Percentiles rank a stretch among this genome's conserved stretches.
phyloP scores from a whole-genome alignment of 2,113 vertebrate genomes.

The Nestor notabilis region DNA sequence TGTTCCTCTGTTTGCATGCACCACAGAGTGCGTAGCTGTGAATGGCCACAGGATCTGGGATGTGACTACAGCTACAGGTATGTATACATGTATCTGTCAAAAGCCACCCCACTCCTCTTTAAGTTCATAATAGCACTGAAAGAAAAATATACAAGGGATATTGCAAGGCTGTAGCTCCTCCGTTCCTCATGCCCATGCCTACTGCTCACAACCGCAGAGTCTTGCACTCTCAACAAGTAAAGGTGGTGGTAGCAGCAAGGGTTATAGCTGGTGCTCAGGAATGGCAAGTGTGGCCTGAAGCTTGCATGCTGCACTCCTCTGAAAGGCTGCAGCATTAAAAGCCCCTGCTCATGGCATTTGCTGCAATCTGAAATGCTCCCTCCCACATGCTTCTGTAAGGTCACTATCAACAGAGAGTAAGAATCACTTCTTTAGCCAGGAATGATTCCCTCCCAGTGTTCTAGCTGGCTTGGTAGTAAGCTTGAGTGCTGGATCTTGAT shows the following conservation, averaged over 20 bases:
- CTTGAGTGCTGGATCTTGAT: background rate
- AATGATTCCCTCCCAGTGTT: background rate
- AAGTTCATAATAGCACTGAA: background rate
- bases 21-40: background rate
- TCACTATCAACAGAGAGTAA: background rate
- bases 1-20: background rate
- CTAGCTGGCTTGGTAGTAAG: background rate
- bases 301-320: rapidly evolving
- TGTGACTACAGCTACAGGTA: background rate
- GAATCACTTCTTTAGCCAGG: background rate
- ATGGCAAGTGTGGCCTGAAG: rapidly evolving
- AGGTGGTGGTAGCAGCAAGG: rapidly evolving
- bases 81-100: background rate
- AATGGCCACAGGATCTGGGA: background rate
- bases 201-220: background rate
- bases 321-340: background rate
- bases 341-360: background rate
- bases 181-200: background rate
- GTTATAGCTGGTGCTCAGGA: background rate
- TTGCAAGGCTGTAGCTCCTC: background rate
- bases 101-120: background rate
- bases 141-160: background rate
- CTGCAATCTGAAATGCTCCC: background rate
- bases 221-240: background rate
- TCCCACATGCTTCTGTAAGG: background rate